Evolutionary conservation across 2,113 vertebrate species (phyloP), one percentile per base, ranked within the genome.

Genomic region (Larimichthys crocea): DNA sequence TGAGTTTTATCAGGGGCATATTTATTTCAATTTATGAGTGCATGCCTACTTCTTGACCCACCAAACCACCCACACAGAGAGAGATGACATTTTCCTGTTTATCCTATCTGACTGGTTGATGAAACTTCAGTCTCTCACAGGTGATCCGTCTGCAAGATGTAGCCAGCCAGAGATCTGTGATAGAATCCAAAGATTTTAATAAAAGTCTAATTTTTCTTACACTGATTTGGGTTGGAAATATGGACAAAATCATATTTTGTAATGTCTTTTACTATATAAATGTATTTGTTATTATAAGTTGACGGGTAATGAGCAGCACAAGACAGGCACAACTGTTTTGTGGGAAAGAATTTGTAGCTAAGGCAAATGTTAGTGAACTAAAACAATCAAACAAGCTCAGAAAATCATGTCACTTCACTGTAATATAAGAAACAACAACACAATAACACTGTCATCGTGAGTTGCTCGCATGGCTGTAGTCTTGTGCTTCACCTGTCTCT

Each of bases 11-110:
- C 75, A 68, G 64, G 66, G 52, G 63, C 67, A 55, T 70, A 73
- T 75, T 89, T 63, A 75, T 85, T 90, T 84, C n/a, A 67, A 76
- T 85, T 69, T 65, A 67, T 60, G 56, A 79, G 66, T 3, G 15
- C 65, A 71, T 29, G 65, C 69, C 61, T 69, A 35, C 65, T 52
- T 44, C 64, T 40, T 70, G 64, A 79, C 24, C 70, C 40, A 17
- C 20, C 80, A 40, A 50, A 24, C 66, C 55, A 22, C 68, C 55
- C 52, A 52, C 70, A 60, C 40, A 67, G 10, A 46, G 3, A 53
- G 10, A 35, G 67, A 68, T 48, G 77, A 20, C 63, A 63, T 83
- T 74, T 80, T 40, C 70, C 40, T 11, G 68, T 72, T 73, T 17
- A 9, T 56, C 48, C 69, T 17, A 7, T 56, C 48, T 69, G 63